Evolutionary conservation across 1,140 invertebrate species (phyloP), one percentile per base, ranked within the genome.

Genomic region (Orius insidiosus): DNA sequence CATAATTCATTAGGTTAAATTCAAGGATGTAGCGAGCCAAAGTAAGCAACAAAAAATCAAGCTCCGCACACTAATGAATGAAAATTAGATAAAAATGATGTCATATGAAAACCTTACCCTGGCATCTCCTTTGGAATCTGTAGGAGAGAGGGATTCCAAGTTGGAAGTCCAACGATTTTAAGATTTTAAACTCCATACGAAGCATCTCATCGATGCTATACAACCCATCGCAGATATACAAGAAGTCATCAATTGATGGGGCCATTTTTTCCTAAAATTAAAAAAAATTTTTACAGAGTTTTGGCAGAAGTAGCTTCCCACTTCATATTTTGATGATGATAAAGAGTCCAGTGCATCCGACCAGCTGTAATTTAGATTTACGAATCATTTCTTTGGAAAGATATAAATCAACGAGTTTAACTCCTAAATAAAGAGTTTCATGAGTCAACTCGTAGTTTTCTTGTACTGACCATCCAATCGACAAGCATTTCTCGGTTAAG

Each of bases 361-460:
- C 66, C 15, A 98, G 68, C 62, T 98, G 94, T 24, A 98, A 55
- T 56, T 74, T 71, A 57, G 83, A 74, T 66, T 85, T 78, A 19
- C 70, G 64, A 55, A 83, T 66, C 19, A 68, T 59, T 58, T 75
- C 62, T 61, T 75, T 73, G 34, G 77, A 75, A 36, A 98, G 66
- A 63, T 85, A 98, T 37, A 86, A 66, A 63, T 98, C 95, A 2
- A 95, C 80, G 47, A 98, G 65, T 67, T 96, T 97, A 11, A 98
- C 89, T 42, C 85, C 90, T 55, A 96, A 69, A 62, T 98, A 98
- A 1, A 98, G 63, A 0, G 94, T 97, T 66, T 98, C 95, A 56
- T 98, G 95, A 65, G 98, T 98, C 1, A 98, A 67, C 61, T 98
- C 93, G 63, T 98, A 98, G 33, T 83, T 93, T 65, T 98, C 93